Percentiles rank a stretch among this genome's conserved stretches.
Evolutionary conservation across 2,797 vertebrate genomes (phyloP).

Genomic region (Varecia variegata): DNA sequence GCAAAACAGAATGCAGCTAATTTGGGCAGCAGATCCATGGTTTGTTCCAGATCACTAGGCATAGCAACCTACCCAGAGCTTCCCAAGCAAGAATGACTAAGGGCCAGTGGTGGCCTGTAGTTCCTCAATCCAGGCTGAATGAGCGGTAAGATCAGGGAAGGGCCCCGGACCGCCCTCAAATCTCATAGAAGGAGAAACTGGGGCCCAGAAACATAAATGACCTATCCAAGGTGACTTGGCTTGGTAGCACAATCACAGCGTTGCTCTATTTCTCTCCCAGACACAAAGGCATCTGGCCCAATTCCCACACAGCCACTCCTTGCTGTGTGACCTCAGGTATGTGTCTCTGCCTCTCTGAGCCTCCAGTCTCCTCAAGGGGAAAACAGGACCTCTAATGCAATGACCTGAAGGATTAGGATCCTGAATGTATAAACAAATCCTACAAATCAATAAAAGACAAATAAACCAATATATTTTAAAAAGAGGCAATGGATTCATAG

Average conservation of each 20-base stretch:
- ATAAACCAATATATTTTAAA: not conserved
- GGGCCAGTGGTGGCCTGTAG: fast-evolving
- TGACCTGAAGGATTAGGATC: not conserved
- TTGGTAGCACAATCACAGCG: not conserved
- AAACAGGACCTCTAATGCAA: not conserved
- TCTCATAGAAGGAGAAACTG: not conserved
- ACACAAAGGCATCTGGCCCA: not conserved
- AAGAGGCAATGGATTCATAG: not conserved
- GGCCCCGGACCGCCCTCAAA: not conserved
- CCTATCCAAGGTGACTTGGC: not conserved
- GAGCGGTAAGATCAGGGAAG: not conserved
- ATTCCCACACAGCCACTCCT: fast-evolving
- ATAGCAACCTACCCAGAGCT: not conserved
- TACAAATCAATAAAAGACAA: not conserved
- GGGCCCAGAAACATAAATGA: not conserved
- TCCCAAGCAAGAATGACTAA: not conserved
- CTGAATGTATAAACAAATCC: not conserved
- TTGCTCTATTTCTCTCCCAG: not conserved
- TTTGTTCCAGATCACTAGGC: not conserved
- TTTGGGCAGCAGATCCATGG: not conserved
- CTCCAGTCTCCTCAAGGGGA: not conserved
- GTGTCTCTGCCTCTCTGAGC: not conserved
- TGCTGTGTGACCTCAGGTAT: not conserved
- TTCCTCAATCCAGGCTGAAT: not conserved
- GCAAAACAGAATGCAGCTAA: not conserved